phyloP scores from a whole-genome alignment of 2,797 vertebrate genomes.

The Chaetophractus vellerosus region DNA sequence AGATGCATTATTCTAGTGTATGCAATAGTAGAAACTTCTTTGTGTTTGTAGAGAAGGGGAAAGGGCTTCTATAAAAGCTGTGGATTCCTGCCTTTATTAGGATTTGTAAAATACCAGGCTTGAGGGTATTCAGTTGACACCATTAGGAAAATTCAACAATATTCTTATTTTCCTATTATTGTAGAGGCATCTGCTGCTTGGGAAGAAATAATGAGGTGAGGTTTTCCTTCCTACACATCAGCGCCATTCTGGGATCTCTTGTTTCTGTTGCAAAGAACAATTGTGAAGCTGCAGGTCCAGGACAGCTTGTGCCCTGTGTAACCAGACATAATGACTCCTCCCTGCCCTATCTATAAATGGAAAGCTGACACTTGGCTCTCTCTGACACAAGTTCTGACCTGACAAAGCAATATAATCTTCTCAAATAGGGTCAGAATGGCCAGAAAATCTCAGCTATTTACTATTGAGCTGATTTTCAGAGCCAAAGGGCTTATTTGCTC shows the following conservation, averaged over 20 bases:
- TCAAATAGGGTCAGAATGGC: conserved; percentile 81
- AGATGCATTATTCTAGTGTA: neutral
- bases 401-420: conserved; percentile 83
- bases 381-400: conserved; percentile 85
- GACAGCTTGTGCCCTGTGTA: conserved; percentile 66
- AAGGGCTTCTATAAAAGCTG: conserved; percentile 47
- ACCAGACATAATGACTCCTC: conserved; percentile 81
- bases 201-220: conserved; percentile 71
- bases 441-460: conserved; percentile 75
- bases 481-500: conserved; percentile 41
- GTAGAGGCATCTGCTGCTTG: conserved; percentile 68
- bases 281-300: conserved; percentile 69
- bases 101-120: conserved; percentile 74
- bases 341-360: conserved; percentile 81
- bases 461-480: conserved; percentile 72
- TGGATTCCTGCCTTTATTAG: conserved; percentile 61
- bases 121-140: conserved; percentile 64
- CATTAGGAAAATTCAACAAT: conserved; percentile 78
- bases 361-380: conserved; percentile 86
- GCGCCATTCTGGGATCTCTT: conserved; percentile 66
- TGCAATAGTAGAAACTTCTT: conserved; percentile 59
- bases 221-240: conserved; percentile 74
- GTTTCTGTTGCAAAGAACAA: conserved; percentile 72
- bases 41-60: conserved; percentile 46
- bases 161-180: conserved; percentile 79